These are phyloP conservation scores for Argyresthia goedartella DNA, from an alignment of 2,888 invertebrate species.

Conservation along the genomic window DNA sequence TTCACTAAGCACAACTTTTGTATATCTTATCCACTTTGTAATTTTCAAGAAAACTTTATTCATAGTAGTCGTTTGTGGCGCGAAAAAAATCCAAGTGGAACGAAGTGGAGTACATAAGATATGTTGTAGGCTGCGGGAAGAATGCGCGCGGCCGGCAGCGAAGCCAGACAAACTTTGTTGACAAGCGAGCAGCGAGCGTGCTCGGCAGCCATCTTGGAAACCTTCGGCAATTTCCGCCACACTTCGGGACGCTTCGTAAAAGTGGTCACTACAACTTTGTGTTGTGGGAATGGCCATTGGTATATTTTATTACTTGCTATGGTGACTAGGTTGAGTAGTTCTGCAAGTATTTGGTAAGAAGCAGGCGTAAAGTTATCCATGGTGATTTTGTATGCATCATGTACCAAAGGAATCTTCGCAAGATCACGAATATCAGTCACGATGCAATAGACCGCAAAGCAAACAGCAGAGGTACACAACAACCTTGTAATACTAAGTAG, in stretches of 20 bases:
- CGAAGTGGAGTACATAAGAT: neutral
- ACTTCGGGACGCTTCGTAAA: conserved; percentile 22
- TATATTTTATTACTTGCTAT: no score
- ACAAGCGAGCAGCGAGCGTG: conserved; percentile 35
- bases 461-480: no score
- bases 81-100: conserved; percentile 1
- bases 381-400: no score
- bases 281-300: no score
- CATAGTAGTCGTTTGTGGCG: neutral
- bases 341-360: no score
- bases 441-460: no score
- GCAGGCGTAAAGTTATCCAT: no score
- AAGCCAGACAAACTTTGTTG: conserved; percentile 57
- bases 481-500: no score
- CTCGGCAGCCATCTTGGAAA: conserved; percentile 37
- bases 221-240: conserved; percentile 43
- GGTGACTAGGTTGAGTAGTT: no score
- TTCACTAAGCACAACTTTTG: neutral
- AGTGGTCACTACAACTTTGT: neutral
- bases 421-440: no score
- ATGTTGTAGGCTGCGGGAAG: conserved; percentile 7
- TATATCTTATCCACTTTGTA: neutral
- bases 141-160: conserved; percentile 36
- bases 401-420: no score
- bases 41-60: neutral